Evolutionary conservation across 1,140 invertebrate species (phyloP).

Genomic region (Calephelis virginiensis): DNA sequence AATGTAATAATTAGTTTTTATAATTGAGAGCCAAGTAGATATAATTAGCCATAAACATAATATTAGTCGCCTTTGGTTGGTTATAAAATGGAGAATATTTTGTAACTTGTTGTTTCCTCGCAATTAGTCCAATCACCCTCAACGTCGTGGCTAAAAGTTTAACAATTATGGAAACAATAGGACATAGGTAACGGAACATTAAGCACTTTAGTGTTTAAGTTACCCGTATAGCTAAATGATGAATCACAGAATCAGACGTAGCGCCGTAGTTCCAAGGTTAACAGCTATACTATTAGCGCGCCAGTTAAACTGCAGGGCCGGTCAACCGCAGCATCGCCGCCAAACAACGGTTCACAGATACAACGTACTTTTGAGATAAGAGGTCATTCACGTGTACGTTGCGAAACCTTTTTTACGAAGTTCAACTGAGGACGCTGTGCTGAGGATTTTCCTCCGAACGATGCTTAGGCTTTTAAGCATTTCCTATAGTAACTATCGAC

Average conservation of each 20-base stretch:
- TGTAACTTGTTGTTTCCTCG: too few species aligned
- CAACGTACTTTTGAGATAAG: slow-evolving; percentile 27
- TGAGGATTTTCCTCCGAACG: neutral
- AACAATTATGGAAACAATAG: too few species aligned
- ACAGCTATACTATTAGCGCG: slow-evolving; percentile 27
- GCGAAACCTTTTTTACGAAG: slow-evolving; percentile 9
- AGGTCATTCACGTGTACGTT: slow-evolving; percentile 30
- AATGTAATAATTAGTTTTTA: neutral
- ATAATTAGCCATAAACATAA: too few species aligned
- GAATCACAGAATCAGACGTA: slow-evolving; percentile 29
- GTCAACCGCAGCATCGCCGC: slow-evolving; percentile 36
- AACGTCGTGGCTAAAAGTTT: too few species aligned
- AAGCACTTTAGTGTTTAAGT: neutral
- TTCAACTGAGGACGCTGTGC: neutral
- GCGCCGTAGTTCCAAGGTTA: slow-evolving; percentile 32
- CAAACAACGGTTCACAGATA: slow-evolving; percentile 30
- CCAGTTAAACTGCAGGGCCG: slow-evolving; percentile 26
- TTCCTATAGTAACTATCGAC: too few species aligned
- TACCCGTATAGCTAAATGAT: slow-evolving; percentile 15
- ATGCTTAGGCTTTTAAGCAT: too few species aligned
- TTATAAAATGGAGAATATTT: too few species aligned
- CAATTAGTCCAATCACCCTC: too few species aligned
- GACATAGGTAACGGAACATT: too few species aligned
- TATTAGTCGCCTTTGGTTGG: too few species aligned
- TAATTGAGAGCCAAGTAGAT: too few species aligned